Base-by-base conservation (phyloP, 2,797 vertebrate genomes). In the Acipenser ruthenus region DNA sequence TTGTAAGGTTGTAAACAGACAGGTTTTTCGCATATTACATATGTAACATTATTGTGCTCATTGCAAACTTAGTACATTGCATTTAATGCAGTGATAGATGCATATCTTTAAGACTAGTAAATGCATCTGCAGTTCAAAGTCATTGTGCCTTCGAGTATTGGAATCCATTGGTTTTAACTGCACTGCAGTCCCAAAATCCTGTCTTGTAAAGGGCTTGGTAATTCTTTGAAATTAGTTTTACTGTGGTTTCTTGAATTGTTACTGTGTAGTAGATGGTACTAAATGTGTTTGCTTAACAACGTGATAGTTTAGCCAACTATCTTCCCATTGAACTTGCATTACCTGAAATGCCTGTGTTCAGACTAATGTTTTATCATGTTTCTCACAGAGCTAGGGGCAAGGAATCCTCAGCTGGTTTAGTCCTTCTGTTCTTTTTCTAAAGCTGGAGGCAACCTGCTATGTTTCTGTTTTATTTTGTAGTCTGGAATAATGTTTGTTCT, bases 241-340 rank as follows among this genome's bases (percentile, higher is more conserved):
- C 79, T 79, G 78, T 85, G 83, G 87, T 83, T 79, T 79, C 75
- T 76, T 73, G 68, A 69, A 77, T 77, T 70, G 74, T 74, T 78
- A 71, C 68, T 67, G 69, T 11, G 10, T 67, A 71, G 80, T 87
- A 89, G 88, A 88, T 90, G 87, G 86, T 64, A 50, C 78, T 65
- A 77, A 72, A 82, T 85, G 73, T 82, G 83, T 87, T 84, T 81
- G 77, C 80, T 86, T 86, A 89, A 84, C 85, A 85, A 79, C 77
- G 67, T 77, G 79, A 84, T 82, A 77, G 73, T 80, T 82, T 82
- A 74, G 77, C 69, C 18, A 66, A 68, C 60, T 63, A 49, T 68
- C 60, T 74, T 68, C 77, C 53, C 63, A 52, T 63, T 79, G 70
- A 66, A 74, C 37, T 71, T 74, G 69, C 73, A 13, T 71, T 70